Percentiles rank a stretch among this genome's conserved stretches.
phyloP scores from a whole-genome alignment of 2,113 vertebrate genomes.

The Eubucco bourcierii region DNA sequence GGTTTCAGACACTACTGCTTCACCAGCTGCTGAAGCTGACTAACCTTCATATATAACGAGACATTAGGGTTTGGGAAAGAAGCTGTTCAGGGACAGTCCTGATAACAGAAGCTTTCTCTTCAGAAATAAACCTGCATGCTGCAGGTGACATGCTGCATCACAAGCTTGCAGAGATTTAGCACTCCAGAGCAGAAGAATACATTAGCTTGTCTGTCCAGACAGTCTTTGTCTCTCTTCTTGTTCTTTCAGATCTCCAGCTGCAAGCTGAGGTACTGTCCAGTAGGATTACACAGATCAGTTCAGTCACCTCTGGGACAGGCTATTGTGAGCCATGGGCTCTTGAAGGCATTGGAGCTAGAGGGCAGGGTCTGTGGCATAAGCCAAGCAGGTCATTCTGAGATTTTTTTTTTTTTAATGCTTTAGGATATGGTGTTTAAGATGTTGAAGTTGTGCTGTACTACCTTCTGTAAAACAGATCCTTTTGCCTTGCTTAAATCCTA shows the following conservation, averaged over 20 bases:
- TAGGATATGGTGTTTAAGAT: not conserved
- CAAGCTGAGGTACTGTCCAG: not conserved
- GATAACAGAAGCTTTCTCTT: not conserved
- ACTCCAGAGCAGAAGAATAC: not conserved
- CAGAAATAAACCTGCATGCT: not conserved
- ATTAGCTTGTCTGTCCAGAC: not conserved
- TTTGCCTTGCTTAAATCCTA: not conserved
- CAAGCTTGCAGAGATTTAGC: not conserved
- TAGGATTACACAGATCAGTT: not conserved
- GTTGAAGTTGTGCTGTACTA: not conserved
- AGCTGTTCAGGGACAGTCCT: not conserved
- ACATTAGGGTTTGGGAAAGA: not conserved
- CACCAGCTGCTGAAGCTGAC: not conserved
- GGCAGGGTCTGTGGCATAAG: rapidly evolving
- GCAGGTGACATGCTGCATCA: rapidly evolving
- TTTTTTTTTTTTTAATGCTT: not conserved
- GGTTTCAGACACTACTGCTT: not conserved
- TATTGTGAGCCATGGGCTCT: not conserved
- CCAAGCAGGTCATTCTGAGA: not conserved
- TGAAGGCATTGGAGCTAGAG: not conserved
- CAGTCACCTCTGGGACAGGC: not conserved
- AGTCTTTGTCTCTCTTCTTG: not conserved
- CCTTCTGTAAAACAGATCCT: not conserved
- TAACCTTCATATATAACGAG: not conserved
- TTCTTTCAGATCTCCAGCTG: not conserved